Percentiles rank a stretch among this genome's conserved stretches.
Evolutionary conservation across 2,113 vertebrate species (phyloP).

Genomic region (Mohoua ochrocephala): DNA sequence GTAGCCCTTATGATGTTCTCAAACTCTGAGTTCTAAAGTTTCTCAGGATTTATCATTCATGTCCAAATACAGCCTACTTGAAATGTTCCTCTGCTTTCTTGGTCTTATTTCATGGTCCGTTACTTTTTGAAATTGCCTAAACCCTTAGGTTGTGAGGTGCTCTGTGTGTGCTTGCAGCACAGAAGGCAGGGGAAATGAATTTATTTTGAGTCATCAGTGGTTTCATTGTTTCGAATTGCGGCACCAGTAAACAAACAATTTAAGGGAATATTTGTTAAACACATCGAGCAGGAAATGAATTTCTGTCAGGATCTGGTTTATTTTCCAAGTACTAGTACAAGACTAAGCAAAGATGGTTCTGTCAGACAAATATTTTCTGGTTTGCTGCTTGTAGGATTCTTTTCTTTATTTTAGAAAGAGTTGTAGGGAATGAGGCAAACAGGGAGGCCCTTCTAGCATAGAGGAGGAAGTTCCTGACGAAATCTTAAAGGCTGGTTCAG

Average conservation of each 20-base stretch:
- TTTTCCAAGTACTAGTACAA: background rate
- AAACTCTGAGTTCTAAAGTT: background rate
- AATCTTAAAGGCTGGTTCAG: background rate
- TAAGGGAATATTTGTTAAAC: background rate
- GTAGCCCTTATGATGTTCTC: background rate
- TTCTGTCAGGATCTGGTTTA: background rate
- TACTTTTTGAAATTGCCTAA: background rate
- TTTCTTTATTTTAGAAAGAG: background rate
- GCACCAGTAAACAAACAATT: background rate
- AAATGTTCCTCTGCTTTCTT: background rate
- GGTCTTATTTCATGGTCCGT: background rate
- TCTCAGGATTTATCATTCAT: background rate
- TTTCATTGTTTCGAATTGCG: background rate
- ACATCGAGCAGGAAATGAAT: background rate
- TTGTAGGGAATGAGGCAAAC: background rate
- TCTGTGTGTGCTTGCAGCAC: background rate
- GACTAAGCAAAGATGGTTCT: background rate
- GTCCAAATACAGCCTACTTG: background rate
- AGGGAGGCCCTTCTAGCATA: background rate
- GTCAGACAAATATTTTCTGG: background rate
- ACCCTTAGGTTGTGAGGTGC: background rate
- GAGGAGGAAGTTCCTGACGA: background rate
- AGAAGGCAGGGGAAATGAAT: background rate
- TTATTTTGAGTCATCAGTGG: background rate
- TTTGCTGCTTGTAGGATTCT: background rate